A percentile compares a stretch with the other conserved stretches of the same genome.
Evolutionary conservation across 2,797 vertebrate species (phyloP).

Genomic region (Spatula versicolor): DNA sequence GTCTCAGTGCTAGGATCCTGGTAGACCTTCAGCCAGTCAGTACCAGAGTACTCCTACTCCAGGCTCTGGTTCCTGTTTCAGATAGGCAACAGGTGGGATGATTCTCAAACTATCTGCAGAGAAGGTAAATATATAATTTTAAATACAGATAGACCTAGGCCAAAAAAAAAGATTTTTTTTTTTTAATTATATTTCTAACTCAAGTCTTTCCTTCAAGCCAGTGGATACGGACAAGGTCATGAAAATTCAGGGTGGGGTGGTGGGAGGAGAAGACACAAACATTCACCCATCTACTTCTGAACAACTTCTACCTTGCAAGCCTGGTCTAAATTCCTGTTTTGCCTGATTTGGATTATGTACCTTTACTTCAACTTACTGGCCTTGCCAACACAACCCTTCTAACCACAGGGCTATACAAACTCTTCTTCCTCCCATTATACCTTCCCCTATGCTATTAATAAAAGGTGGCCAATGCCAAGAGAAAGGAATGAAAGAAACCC

Average conservation of each 20-base stretch:
- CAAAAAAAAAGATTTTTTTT: background rate
- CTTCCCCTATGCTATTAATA: background rate
- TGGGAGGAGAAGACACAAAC: background rate
- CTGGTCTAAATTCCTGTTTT: background rate
- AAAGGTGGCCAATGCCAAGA: background rate
- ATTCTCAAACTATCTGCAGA: background rate
- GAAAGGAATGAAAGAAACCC: background rate
- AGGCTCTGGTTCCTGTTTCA: background rate
- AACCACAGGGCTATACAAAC: background rate
- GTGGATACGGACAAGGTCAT: background rate
- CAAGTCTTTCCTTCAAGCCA: background rate
- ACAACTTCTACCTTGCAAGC: background rate
- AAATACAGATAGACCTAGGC: background rate
- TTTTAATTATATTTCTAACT: background rate
- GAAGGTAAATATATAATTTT: background rate
- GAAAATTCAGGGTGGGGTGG: background rate
- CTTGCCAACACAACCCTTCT: background rate
- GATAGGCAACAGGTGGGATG: background rate
- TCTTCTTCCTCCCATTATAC: background rate
- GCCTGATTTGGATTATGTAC: conserved; percentile 2
- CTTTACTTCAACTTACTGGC: conserved; percentile 11
- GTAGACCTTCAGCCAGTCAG: background rate
- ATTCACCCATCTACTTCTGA: background rate
- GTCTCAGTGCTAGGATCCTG: background rate
- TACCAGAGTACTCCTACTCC: background rate